Conservation (phyloP, 2,797 vertebrate species). For the Tauraco hartlaubi region DNA sequence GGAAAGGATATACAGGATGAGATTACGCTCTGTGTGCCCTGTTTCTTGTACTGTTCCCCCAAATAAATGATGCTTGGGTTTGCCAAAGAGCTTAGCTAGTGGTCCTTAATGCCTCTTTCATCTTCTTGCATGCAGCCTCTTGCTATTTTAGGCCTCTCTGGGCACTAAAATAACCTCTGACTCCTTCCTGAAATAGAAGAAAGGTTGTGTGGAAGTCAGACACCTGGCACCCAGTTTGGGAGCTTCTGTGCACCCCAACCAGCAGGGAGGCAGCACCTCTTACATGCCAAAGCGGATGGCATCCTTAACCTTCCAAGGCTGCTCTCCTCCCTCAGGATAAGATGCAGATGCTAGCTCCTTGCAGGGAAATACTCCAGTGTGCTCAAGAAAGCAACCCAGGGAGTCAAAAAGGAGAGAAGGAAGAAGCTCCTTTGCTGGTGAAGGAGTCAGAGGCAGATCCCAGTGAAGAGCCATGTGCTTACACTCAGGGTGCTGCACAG, state of each 20-base stretch:
- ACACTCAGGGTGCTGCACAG: not conserved
- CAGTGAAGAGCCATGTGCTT: not conserved
- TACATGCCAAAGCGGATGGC: not conserved
- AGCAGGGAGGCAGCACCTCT: not conserved
- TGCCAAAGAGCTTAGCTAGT: not conserved
- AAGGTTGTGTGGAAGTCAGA: not conserved
- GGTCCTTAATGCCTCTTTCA: not conserved
- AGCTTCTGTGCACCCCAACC: not conserved
- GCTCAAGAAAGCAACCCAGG: not conserved
- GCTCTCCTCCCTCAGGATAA: not conserved
- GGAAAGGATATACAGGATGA: not conserved
- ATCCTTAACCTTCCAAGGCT: not conserved
- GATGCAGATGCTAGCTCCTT: not conserved
- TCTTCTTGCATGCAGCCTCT: not conserved
- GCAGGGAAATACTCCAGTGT: not conserved
- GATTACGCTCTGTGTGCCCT: not conserved
- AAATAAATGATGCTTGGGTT: not conserved
- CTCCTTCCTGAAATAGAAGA: not conserved
- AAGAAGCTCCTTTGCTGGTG: not conserved
- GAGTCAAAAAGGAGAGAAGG: not conserved
- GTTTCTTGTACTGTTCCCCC: not conserved
- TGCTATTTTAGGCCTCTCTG: not conserved
- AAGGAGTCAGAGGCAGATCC: not conserved
- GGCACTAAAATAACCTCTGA: not conserved
- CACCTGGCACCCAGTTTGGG: no score